These are phyloP conservation scores for Triops longicaudatus DNA, from an alignment of 1,140 invertebrate species.

Conservation along the genomic window DNA sequence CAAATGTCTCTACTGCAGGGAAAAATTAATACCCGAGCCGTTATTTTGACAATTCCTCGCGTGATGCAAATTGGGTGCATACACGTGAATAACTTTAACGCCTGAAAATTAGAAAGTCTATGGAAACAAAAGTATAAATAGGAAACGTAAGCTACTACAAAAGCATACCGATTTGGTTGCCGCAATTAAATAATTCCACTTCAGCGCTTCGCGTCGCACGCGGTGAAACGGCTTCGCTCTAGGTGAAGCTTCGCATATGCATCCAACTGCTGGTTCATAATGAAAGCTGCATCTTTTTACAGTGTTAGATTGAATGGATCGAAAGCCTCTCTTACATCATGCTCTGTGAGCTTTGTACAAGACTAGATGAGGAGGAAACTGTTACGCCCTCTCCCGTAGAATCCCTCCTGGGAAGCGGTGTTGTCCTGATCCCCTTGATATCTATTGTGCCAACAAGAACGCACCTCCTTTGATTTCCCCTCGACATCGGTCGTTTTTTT, in stretches of 20 bases:
- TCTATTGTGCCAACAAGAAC: constrained; percentile 8
- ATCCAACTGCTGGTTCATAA: background rate
- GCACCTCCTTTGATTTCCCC: background rate
- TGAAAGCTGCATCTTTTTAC: background rate
- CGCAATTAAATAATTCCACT: constrained; percentile 9
- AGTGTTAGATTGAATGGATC: constrained; percentile 8
- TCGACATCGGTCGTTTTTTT: background rate
- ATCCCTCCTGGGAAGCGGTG: background rate
- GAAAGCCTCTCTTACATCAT: constrained; percentile 8
- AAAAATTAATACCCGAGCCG: too few relatives aligned
- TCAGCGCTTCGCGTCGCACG: background rate
- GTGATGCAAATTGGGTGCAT: background rate
- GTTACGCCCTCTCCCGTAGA: constrained; percentile 9
- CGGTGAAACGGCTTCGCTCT: background rate
- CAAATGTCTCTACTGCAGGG: too few relatives aligned
- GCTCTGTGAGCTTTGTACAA: background rate
- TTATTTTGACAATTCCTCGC: background rate
- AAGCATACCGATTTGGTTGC: background rate
- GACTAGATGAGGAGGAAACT: constrained; percentile 4
- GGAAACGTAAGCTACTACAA: background rate
- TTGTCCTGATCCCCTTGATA: background rate
- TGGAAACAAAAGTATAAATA: background rate
- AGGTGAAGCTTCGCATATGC: background rate
- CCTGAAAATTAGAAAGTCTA: background rate
- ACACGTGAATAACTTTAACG: background rate